Conservation (phyloP, 2,113 vertebrate genomes). For the Megaceryle torquata region DNA sequence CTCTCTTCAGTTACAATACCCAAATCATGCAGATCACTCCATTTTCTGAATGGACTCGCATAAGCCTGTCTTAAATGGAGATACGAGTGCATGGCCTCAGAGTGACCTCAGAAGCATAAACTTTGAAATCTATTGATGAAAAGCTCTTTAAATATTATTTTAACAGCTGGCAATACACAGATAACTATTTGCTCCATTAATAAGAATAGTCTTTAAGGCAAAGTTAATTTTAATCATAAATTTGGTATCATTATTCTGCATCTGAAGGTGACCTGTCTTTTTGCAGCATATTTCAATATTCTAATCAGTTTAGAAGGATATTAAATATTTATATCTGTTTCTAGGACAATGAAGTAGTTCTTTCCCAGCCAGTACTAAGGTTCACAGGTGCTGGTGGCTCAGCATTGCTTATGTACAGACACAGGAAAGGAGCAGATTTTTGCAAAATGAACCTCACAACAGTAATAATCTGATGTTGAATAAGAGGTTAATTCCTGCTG, state of each 20-base stretch:
- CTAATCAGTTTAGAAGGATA: not conserved
- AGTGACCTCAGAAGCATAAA: not conserved
- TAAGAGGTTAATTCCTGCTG: conserved; percentile 5
- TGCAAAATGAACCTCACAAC: not conserved
- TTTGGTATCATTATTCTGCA: not conserved
- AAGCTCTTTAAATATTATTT: not conserved
- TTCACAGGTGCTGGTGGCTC: not conserved
- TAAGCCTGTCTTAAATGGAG: not conserved
- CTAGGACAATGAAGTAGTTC: not conserved
- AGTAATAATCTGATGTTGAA: not conserved
- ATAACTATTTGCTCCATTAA: not conserved
- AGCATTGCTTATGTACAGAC: not conserved
- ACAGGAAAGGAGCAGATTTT: not conserved
- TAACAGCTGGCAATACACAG: not conserved
- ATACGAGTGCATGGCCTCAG: not conserved
- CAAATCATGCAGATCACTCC: not conserved
- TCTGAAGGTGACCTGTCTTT: not conserved
- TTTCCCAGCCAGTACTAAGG: not conserved
- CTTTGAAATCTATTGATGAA: not conserved
- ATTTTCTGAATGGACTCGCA: not conserved
- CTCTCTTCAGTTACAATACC: not conserved
- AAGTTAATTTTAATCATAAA: conserved; percentile 1
- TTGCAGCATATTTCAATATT: not conserved
- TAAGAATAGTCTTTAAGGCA: not conserved
- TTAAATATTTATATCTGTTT: not conserved